A percentile compares a stretch with the other conserved stretches of the same genome.
Conservation (phyloP, 2,113 vertebrate species). For the Pseudorhombus dupliciocellatus region DNA sequence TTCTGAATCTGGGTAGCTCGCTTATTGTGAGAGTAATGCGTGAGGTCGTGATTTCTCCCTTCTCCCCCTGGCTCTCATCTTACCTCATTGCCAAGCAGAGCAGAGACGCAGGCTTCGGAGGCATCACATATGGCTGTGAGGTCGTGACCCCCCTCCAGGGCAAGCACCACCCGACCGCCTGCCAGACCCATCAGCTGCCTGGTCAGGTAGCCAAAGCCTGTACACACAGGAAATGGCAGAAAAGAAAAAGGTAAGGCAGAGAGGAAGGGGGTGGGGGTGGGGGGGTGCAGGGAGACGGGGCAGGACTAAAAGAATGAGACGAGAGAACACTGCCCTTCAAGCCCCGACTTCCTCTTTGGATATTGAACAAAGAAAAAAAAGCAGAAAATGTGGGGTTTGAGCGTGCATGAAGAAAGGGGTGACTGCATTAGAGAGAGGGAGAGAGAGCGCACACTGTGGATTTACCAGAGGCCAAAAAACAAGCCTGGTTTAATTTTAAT, state of each 20-base stretch:
- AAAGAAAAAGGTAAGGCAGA: constrained; percentile 30
- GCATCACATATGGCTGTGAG: constrained; percentile 97
- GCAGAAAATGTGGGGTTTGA: constrained; percentile 29
- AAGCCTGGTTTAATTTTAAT: constrained; percentile 76
- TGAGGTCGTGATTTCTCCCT: constrained; percentile 10
- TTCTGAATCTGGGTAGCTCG: not conserved
- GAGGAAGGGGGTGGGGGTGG: not conserved
- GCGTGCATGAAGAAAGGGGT: constrained; percentile 45
- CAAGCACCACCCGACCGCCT: constrained; percentile 91
- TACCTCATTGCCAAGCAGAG: constrained; percentile 97
- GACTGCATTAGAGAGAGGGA: constrained; percentile 69
- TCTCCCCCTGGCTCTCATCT: constrained; percentile 20
- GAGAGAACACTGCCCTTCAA: constrained; percentile 35
- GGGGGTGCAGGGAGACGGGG: not conserved
- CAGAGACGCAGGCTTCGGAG: constrained; percentile 95
- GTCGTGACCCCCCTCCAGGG: constrained; percentile 97
- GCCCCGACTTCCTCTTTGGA: constrained; percentile 71
- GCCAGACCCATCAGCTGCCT: constrained; percentile 98
- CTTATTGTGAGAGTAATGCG: constrained; percentile 14
- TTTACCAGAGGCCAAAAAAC: constrained; percentile 64
- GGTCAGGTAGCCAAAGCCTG: constrained; percentile 98
- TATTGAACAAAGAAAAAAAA: constrained; percentile 71
- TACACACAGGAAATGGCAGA: constrained; percentile 68
- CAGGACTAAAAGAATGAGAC: constrained; percentile 29
- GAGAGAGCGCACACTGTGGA: constrained; percentile 69